These are phyloP conservation scores for Callorhinus ursinus DNA, from an alignment of 2,113 vertebrate genomes.

Conservation along the genomic window DNA sequence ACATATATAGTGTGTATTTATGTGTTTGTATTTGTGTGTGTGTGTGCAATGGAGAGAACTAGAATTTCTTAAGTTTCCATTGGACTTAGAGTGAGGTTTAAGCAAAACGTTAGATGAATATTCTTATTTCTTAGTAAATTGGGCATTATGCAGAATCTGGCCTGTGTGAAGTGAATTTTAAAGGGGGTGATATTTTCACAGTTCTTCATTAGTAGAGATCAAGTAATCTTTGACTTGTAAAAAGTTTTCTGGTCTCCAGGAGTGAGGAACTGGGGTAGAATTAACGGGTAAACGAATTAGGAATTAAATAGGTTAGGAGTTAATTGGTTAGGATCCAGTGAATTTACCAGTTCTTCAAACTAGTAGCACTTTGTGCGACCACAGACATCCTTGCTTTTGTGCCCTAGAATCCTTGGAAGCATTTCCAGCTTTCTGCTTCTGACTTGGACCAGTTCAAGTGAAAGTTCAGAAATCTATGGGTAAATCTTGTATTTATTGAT, in stretches of 20 bases:
- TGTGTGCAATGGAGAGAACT: neutral
- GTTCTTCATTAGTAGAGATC: neutral
- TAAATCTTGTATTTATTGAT: neutral
- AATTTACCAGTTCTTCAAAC: neutral
- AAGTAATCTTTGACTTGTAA: neutral
- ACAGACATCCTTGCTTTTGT: neutral
- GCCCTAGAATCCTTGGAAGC: neutral
- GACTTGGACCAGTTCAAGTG: neutral
- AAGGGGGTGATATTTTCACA: neutral
- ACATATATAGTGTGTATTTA: too few relatives aligned
- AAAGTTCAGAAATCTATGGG: neutral
- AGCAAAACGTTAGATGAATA: neutral
- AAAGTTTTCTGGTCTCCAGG: neutral
- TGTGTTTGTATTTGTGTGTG: neutral
- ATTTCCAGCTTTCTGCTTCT: neutral
- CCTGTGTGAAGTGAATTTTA: slow-evolving; percentile 7
- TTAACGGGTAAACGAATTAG: neutral
- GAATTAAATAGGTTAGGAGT: neutral
- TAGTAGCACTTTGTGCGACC: neutral
- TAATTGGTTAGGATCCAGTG: neutral
- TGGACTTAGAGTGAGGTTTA: neutral
- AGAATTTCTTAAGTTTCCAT: neutral
- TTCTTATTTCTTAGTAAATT: neutral
- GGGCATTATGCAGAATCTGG: slow-evolving; percentile 3
- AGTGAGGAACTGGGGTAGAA: neutral